Percentiles rank a stretch among this genome's conserved stretches.
Evolutionary conservation across 2,113 vertebrate species (phyloP).

Genomic region (Podilymbus podiceps): DNA sequence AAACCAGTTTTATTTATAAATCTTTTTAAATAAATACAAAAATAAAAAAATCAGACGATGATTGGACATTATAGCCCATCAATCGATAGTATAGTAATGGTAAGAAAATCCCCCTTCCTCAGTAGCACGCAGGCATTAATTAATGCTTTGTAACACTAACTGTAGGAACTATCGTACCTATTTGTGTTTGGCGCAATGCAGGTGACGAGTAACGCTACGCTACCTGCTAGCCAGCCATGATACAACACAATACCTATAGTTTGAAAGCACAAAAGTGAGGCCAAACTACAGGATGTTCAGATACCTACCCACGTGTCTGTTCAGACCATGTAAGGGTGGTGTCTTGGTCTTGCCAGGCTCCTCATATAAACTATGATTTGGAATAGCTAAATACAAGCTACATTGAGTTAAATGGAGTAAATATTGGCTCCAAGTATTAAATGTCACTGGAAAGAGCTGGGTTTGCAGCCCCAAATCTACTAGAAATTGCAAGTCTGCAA

Average conservation of each 20-base stretch:
- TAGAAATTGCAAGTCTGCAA: neutral
- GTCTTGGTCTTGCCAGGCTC: neutral
- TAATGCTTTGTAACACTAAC: neutral
- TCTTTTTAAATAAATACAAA: neutral
- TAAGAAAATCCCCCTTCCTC: neutral
- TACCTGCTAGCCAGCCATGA: neutral
- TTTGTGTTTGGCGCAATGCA: neutral
- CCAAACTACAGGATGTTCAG: neutral
- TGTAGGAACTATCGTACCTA: neutral
- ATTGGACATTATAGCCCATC: neutral
- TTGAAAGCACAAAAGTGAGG: neutral
- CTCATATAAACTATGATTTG: neutral
- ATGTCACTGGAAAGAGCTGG: neutral
- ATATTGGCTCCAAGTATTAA: neutral
- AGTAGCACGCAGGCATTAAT: neutral
- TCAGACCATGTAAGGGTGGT: neutral
- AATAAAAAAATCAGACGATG: neutral
- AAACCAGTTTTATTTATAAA: neutral
- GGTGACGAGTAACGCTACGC: neutral
- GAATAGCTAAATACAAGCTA: neutral
- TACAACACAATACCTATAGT: fast-evolving
- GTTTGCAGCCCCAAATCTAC: neutral
- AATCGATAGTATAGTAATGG: neutral
- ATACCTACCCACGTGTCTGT: neutral
- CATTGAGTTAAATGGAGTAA: neutral